phyloP scores from a whole-genome alignment of 2,797 vertebrate species.

The Lutjanus campechanus region DNA sequence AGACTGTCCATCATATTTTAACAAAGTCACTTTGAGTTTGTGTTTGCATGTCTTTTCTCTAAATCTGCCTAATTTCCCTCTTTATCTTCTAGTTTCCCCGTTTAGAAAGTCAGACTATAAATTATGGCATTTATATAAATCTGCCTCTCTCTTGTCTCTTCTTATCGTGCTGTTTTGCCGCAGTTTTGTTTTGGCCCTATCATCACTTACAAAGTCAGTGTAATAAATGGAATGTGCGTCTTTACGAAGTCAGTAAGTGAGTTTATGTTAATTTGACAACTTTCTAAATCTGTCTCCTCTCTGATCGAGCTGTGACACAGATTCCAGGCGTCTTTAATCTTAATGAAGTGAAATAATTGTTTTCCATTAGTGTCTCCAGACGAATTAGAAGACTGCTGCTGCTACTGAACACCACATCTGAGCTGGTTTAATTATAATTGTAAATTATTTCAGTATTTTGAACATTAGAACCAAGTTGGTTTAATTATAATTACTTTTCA shows the following conservation, averaged over 20 bases:
- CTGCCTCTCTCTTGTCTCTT: conserved; percentile 27
- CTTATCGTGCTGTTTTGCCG: conserved; percentile 52
- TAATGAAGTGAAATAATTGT: conserved; percentile 84
- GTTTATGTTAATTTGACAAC: conserved; percentile 76
- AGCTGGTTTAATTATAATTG: conserved; percentile 81
- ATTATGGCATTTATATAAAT: conserved; percentile 59
- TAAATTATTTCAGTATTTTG: conserved; percentile 78
- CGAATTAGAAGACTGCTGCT: conserved; percentile 64
- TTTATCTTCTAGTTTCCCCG: conserved; percentile 45
- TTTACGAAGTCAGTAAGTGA: conserved; percentile 55
- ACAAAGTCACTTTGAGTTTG: conserved; percentile 56
- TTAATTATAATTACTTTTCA: conserved; percentile 82
- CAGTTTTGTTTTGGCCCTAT: conserved; percentile 50
- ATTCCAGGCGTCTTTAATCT: conserved; percentile 78
- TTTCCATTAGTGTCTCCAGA: conserved; percentile 78
- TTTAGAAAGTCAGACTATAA: conserved; percentile 58
- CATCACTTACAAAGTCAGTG: conserved; percentile 60
- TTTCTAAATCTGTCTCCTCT: conserved; percentile 74
- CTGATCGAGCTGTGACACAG: conserved; percentile 75
- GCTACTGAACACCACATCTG: conserved; percentile 66
- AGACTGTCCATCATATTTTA: conserved; percentile 37
- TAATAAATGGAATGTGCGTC: conserved; percentile 48
- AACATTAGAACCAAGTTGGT: conserved; percentile 78
- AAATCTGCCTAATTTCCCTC: conserved; percentile 47
- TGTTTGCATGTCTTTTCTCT: conserved; percentile 36